Evolutionary conservation across 2,113 vertebrate species (phyloP), one percentile per base, ranked within the genome.

Genomic region (Rhinolophus ferrumequinum): DNA sequence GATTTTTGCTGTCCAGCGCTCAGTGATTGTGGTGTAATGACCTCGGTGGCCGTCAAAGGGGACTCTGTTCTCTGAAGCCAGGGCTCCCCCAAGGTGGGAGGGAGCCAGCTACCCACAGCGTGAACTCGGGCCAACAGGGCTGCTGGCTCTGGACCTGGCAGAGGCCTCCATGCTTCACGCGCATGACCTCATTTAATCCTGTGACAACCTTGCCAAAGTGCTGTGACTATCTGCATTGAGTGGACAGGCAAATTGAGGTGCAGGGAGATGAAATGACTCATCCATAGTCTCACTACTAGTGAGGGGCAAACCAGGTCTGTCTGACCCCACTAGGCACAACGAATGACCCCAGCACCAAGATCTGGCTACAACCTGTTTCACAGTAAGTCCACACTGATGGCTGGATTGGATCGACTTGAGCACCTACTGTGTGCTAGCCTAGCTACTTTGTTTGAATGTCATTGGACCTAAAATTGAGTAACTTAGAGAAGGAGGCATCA

Each of bases 61-160:
- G 88, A 98, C 98, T 97, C 97, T 98, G 97, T 98, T 98, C 96
- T 96, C 97, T 96, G 97, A 97, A 64, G 66, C 95, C 85, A 94
- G 85, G 76, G 44, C 33, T 56, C 89, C 60, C 90, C 28, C 41
- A 35, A 35, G 35, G 73, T 30, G 28, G 16, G 58, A 81, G 41
- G 22, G 44, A 76, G 67, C 69, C 5, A 6, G 91, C 87, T 92
- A 30, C 24, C 83, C 64, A 80, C 38, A 91, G 82, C 58, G 66
- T 70, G 86, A 88, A 80, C 81, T 93, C 81, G 41, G n/a, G n/a
- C 50, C 3, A 2, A 62, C 54, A 50, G 72, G 67, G 70, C 56
- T 8, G 5, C 18, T 1, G 24, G 50, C 80, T 82, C 97, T 95
- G 87, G 97, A 93, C 67, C 94, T 24, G 67, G 22, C 73, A 30